phyloP scores from a whole-genome alignment of 2,888 invertebrate species.

The Tryphoninae sp. region DNA sequence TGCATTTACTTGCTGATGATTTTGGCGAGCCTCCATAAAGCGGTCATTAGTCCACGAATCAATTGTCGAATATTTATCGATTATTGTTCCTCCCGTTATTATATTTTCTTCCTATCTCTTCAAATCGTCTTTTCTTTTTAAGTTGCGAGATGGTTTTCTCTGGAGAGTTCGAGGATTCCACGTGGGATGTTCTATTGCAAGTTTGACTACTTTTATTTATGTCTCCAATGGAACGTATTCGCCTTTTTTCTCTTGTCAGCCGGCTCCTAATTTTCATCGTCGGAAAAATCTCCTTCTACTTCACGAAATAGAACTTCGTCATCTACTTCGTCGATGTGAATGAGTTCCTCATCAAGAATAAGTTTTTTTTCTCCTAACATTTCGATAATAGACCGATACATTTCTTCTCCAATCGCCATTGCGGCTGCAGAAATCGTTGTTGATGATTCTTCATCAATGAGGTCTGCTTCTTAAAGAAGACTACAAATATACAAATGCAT shows the following conservation, averaged over 20 bases:
- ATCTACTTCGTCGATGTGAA: not conserved
- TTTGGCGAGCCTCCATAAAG: conserved; percentile 34
- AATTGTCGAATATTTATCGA: conserved; percentile 10
- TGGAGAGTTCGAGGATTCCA: conserved; percentile 42
- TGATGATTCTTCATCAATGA: conserved; percentile 11
- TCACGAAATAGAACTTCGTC: too few relatives aligned
- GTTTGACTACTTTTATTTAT: conserved; percentile 31
- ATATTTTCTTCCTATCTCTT: conserved; percentile 40
- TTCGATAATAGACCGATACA: not conserved
- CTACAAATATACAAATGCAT: conserved; percentile 5
- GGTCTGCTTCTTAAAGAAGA: conserved; percentile 7
- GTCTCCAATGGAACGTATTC: conserved; percentile 31
- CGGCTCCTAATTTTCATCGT: not conserved
- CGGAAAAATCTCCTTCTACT: too few relatives aligned
- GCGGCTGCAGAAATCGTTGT: conserved; percentile 2
- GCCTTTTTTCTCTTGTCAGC: not conserved
- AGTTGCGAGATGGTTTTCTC: conserved; percentile 16
- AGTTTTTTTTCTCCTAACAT: conserved; percentile 8
- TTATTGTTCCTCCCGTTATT: conserved; percentile 27
- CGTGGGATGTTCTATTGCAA: conserved; percentile 37
- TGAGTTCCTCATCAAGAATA: conserved; percentile 21
- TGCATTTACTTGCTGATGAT: conserved; percentile 37
- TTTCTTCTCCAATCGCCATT: conserved; percentile 9
- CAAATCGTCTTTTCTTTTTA: conserved; percentile 30
- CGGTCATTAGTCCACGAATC: conserved; percentile 37